A percentile compares a stretch with the other conserved stretches of the same genome.
Evolutionary conservation across 2,888 invertebrate species (phyloP).

Genomic region (Allygus modestus): DNA sequence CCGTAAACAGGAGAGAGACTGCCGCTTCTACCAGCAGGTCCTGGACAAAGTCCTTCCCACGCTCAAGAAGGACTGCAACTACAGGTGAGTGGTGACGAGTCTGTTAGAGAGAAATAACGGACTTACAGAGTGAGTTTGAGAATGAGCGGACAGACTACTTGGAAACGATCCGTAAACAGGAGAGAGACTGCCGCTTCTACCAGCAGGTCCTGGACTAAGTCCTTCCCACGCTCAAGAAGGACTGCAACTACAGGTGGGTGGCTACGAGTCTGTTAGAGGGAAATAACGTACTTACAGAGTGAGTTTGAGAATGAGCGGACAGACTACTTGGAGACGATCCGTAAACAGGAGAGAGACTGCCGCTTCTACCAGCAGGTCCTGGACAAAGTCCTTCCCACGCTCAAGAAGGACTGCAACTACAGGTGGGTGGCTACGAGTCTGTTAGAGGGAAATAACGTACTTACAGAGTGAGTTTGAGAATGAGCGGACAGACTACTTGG

Average conservation of each 20-base stretch:
- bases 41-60: slow-evolving; percentile 82
- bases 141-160: slow-evolving; percentile 89
- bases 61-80: slow-evolving; percentile 85
- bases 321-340: slow-evolving; percentile 90
- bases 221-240: slow-evolving; percentile 82
- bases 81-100: slow-evolving; percentile 78
- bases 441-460: slow-evolving; percentile 84
- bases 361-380: slow-evolving; percentile 82
- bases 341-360: slow-evolving; percentile 83
- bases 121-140: slow-evolving; percentile 90
- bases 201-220: slow-evolving; percentile 82
- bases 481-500: slow-evolving; percentile 89
- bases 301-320: slow-evolving; percentile 89
- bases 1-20: slow-evolving; percentile 83
- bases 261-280: too few species aligned
- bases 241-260: slow-evolving; percentile 83
- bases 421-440: slow-evolving; percentile 77
- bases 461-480: slow-evolving; percentile 89
- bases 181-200: slow-evolving; percentile 82
- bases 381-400: slow-evolving; percentile 82
- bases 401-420: slow-evolving; percentile 86
- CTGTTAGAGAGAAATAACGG: too few species aligned
- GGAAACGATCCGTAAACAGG: slow-evolving; percentile 87
- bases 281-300: slow-evolving; percentile 85
- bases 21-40: slow-evolving; percentile 83